Evolutionary conservation across 2,888 invertebrate genomes (phyloP).

Genomic region (Thumatha senex): DNA sequence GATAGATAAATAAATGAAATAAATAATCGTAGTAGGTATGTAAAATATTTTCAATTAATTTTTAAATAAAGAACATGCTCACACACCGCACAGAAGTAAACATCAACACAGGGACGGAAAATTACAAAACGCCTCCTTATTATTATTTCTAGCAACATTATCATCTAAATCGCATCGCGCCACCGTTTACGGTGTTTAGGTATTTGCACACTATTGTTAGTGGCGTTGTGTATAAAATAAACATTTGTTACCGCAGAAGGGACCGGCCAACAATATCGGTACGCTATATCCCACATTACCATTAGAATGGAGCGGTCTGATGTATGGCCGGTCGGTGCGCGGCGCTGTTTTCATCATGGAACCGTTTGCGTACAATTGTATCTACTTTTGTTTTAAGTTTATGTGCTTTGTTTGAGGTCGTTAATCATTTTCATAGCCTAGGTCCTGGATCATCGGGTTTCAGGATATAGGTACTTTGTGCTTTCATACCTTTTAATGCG

Average conservation of each 20-base stretch:
- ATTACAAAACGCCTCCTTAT: slow-evolving; percentile 63
- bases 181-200: slow-evolving; percentile 80
- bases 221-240: slow-evolving; percentile 83
- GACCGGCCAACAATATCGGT: slow-evolving; percentile 73
- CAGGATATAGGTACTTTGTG: no score
- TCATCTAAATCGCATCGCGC: slow-evolving; percentile 82
- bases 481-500: no score
- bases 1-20: no score
- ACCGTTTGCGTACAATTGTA: slow-evolving; percentile 24
- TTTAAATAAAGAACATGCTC: background rate
- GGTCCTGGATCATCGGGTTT: background rate
- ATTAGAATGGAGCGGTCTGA: slow-evolving; percentile 78
- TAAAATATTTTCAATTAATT: no score
- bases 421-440: background rate
- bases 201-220: slow-evolving; percentile 83
- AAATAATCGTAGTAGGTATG: no score
- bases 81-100: slow-evolving; percentile 39
- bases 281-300: slow-evolving; percentile 74
- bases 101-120: slow-evolving; percentile 39
- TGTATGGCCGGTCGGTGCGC: slow-evolving; percentile 62
- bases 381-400: slow-evolving; percentile 14
- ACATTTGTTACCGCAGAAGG: slow-evolving; percentile 80
- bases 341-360: slow-evolving; percentile 35
- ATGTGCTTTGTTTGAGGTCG: slow-evolving; percentile 1
- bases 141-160: slow-evolving; percentile 79